phyloP scores from a whole-genome alignment of 1,140 invertebrate species.

The Gyrodactylus bullatarudis region DNA sequence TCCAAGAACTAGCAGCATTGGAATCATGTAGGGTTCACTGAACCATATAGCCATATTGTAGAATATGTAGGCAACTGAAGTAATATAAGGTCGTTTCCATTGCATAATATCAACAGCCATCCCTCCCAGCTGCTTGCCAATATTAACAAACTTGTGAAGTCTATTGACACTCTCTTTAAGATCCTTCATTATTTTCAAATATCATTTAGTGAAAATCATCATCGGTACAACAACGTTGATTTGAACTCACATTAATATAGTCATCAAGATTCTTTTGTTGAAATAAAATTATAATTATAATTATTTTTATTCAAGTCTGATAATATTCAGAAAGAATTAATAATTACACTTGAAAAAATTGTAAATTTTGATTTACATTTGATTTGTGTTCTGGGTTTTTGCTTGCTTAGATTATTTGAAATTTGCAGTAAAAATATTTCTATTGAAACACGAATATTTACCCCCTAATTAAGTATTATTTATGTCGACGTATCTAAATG shows the following conservation, averaged over 20 bases:
- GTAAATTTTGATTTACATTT: too few relatives aligned
- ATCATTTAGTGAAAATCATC: not conserved
- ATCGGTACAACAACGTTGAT: not conserved
- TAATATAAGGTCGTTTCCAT: not conserved
- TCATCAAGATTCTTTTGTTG: not conserved
- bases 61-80: not conserved
- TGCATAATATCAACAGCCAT: not conserved
- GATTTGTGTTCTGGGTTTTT: too few relatives aligned
- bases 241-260: not conserved
- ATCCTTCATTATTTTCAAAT: too few relatives aligned
- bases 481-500: too few relatives aligned
- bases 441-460: too few relatives aligned
- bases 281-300: too few relatives aligned
- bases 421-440: too few relatives aligned
- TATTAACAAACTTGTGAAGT: not conserved
- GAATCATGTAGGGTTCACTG: not conserved
- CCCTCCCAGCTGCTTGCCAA: not conserved
- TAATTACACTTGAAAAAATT: too few relatives aligned
- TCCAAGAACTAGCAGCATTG: not conserved
- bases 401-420: too few relatives aligned
- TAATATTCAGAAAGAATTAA: too few relatives aligned
- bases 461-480: too few relatives aligned
- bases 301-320: too few relatives aligned
- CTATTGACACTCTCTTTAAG: not conserved
- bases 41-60: not conserved